Evolutionary conservation across 2,113 vertebrate species (phyloP), one percentile per base, ranked within the genome.

Genomic region (Engraulis encrasicolus): DNA sequence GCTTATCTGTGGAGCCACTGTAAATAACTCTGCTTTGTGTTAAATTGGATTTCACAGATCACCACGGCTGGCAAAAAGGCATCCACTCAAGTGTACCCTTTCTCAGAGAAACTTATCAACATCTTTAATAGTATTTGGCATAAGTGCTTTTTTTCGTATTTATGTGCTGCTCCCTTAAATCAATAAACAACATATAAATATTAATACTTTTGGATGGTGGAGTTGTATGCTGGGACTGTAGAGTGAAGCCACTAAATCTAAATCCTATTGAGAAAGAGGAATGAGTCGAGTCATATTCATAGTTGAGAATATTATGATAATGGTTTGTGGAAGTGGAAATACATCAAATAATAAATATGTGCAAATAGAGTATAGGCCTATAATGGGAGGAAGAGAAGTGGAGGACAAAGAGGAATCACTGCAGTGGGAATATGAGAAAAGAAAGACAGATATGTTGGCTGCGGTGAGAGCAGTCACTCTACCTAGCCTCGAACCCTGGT

Each of bases 111-210:
- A 89, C 86, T 90, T 89, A 91, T 91, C 86, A 86, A 87, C 88
- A 89, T 90, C 87, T 85, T 85, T 87, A 90, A 89, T 87, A 90
- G 87, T 86, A 91, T 89, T 88, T 87, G 85, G 87, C 88, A 88
- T 88, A 92, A 87, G 86, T 84, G 87, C 89, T 89, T 80, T 86
- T 45, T 80, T 86, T n/a, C n/a, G n/a, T n/a, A 89, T 86, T 84
- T 85, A 84, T 86, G 83, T 84, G 81, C 83, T 79, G 58, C 40
- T n/a, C 84, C 83, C 86, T 87, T 90, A 86, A 91, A 91, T 89
- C 88, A 91, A 74, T 74, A 92, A 91, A 89, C 86, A 87, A 86
- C 87, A 89, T 89, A 91, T 92, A 89, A 91, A 92, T 92, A 92
- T 91, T 91, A 91, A 92, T 92, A 91, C 88, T 83, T 85, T 85